phyloP scores from a whole-genome alignment of 2,797 vertebrate genomes.

The Pseudochirops corinnae region DNA sequence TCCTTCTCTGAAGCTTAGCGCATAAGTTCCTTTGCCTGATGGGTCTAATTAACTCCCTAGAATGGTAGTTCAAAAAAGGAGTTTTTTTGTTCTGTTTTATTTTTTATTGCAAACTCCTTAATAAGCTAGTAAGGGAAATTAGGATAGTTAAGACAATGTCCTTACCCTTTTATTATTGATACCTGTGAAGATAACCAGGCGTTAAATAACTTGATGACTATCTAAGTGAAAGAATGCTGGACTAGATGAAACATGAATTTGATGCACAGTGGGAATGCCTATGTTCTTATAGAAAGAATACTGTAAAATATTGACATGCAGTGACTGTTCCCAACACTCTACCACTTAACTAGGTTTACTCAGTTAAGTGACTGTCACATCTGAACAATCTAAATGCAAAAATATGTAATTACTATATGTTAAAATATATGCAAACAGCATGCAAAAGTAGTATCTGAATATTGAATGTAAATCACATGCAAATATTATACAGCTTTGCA shows the following conservation, averaged over 20 bases:
- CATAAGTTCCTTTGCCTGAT: neutral
- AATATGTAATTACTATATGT: conserved; percentile 36
- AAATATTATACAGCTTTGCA: conserved; percentile 63
- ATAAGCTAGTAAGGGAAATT: neutral
- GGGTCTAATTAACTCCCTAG: neutral
- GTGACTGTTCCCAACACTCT: neutral
- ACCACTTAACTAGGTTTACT: conserved; percentile 47
- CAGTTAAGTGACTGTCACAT: conserved; percentile 46
- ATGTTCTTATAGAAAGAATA: neutral
- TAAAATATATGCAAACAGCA: conserved; percentile 56
- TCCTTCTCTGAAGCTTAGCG: neutral
- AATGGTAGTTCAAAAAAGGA: neutral
- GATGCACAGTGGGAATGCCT: neutral
- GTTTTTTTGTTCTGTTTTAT: neutral
- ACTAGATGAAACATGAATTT: neutral
- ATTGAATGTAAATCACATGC: conserved; percentile 69
- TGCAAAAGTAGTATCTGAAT: conserved; percentile 67
- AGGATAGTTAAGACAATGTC: neutral
- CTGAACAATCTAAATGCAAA: conserved; percentile 57
- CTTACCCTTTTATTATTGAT: neutral
- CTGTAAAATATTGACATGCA: neutral
- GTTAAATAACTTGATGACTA: neutral
- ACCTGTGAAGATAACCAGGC: neutral
- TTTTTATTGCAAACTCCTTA: neutral
- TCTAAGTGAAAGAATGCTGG: neutral